Conservation (phyloP, 2,797 vertebrate genomes). For the Calcarius lapponicus region DNA sequence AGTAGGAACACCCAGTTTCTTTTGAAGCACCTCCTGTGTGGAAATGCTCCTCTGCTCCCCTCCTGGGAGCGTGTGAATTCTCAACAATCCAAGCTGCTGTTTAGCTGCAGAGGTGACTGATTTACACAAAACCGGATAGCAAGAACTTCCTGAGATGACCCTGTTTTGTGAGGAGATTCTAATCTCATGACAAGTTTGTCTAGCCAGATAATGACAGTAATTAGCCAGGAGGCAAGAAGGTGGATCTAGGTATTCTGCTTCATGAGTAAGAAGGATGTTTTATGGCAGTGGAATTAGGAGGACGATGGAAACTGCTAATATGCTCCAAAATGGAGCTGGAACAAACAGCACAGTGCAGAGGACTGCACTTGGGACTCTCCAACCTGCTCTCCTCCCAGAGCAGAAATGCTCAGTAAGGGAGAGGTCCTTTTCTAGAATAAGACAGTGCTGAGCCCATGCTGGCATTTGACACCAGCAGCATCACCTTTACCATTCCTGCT, state of each 20-base stretch:
- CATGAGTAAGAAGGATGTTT: constrained; percentile 50
- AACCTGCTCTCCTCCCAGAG: background rate
- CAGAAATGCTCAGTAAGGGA: accelerated
- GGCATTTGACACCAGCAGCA: background rate
- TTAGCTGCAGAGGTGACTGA: constrained; percentile 49
- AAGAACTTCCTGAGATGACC: constrained; percentile 56
- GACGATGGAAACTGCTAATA: constrained; percentile 37
- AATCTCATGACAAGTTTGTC: constrained; percentile 51
- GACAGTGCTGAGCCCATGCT: background rate
- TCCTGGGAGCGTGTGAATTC: constrained; percentile 34
- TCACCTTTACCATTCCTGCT: background rate
- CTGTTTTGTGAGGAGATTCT: constrained; percentile 50
- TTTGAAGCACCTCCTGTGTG: background rate
- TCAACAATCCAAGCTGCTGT: background rate
- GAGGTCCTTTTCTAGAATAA: background rate
- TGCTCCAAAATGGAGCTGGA: background rate
- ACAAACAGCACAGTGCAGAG: background rate
- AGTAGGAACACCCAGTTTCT: background rate
- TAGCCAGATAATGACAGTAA: constrained; percentile 66
- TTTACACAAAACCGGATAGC: constrained; percentile 40
- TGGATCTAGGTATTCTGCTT: constrained; percentile 50
- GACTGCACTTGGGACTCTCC: background rate
- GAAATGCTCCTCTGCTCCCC: constrained; percentile 13
- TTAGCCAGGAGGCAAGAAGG: constrained; percentile 57
- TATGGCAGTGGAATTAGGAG: constrained; percentile 46